Conservation (phyloP, 1,140 invertebrate genomes). For the Schmidtea mediterranea region DNA sequence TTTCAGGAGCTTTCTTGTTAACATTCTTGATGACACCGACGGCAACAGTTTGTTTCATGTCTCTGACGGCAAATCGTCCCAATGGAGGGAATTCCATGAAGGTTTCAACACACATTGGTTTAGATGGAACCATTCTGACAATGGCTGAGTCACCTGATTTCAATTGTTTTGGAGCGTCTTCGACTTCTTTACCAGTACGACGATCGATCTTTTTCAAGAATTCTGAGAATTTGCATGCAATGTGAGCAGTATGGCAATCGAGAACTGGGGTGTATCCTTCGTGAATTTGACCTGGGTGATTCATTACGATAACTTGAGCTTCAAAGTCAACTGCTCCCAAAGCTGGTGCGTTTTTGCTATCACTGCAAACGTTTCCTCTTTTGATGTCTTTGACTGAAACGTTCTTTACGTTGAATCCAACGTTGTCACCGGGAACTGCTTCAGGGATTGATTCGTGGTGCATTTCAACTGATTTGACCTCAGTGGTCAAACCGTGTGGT, state of each 20-base stretch:
- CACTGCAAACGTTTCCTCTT: slow-evolving; percentile 78
- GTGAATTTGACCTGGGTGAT: slow-evolving; percentile 75
- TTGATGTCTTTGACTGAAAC: slow-evolving; percentile 80
- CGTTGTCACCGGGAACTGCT: slow-evolving; percentile 78
- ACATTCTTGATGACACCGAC: too few species aligned
- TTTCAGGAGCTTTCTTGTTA: too few species aligned
- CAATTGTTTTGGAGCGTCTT: slow-evolving; percentile 37
- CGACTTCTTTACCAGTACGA: slow-evolving; percentile 43
- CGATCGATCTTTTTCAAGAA: slow-evolving; percentile 88
- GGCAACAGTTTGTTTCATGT: too few species aligned
- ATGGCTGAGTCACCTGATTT: slow-evolving; percentile 84
- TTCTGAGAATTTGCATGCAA: slow-evolving; percentile 83
- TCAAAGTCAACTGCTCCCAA: background rate
- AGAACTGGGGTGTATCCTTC: slow-evolving; percentile 83
- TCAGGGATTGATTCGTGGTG: slow-evolving; percentile 76
- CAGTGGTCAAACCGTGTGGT: slow-evolving; percentile 21
- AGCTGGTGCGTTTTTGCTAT: slow-evolving; percentile 48
- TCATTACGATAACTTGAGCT: slow-evolving; percentile 51
- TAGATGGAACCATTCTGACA: slow-evolving; percentile 59
- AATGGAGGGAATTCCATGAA: slow-evolving; percentile 90
- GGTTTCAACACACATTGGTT: too few species aligned
- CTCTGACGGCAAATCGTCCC: slow-evolving; percentile 87
- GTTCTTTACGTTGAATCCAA: slow-evolving; percentile 93
- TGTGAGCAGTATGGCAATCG: slow-evolving; percentile 93
- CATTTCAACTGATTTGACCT: slow-evolving; percentile 85